A percentile compares a stretch with the other conserved stretches of the same genome.
Conservation (phyloP, 2,797 vertebrate genomes). For the Amblyraja radiata region DNA sequence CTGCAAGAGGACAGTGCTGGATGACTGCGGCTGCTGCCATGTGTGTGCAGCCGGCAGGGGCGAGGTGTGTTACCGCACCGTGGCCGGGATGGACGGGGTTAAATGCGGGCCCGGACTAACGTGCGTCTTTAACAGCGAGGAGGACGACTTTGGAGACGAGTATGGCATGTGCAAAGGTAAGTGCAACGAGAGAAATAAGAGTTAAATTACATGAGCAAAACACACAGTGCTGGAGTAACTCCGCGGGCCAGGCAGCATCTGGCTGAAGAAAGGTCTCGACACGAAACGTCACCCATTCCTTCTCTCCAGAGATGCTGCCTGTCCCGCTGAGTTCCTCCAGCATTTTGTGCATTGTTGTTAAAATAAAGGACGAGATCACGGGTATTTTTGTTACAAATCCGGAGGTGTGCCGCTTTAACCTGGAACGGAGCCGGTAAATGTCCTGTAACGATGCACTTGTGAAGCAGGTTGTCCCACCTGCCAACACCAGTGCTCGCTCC, state of each 20-base stretch:
- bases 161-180: constrained; percentile 95
- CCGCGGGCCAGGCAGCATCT: no score
- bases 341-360: background rate
- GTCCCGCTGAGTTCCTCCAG: no score
- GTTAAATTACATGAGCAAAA: no score
- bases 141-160: constrained; percentile 96
- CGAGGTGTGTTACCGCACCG: constrained; percentile 92
- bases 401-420: no score
- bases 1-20: constrained; percentile 80
- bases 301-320: no score
- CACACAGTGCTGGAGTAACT: no score
- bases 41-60: constrained; percentile 85
- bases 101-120: constrained; percentile 93
- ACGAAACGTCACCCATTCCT: no score
- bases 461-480: background rate
- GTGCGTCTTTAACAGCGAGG: constrained; percentile 92
- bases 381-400: background rate
- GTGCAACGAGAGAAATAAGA: background rate
- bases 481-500: background rate
- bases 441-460: background rate
- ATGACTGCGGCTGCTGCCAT: constrained; percentile 92
- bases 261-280: no score
- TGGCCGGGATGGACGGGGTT: constrained; percentile 92
- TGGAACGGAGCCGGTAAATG: background rate
- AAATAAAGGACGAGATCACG: background rate